Evolutionary conservation across 1,140 invertebrate species (phyloP), one percentile per base, ranked within the genome.

Genomic region (Potamilus streckersoni): DNA sequence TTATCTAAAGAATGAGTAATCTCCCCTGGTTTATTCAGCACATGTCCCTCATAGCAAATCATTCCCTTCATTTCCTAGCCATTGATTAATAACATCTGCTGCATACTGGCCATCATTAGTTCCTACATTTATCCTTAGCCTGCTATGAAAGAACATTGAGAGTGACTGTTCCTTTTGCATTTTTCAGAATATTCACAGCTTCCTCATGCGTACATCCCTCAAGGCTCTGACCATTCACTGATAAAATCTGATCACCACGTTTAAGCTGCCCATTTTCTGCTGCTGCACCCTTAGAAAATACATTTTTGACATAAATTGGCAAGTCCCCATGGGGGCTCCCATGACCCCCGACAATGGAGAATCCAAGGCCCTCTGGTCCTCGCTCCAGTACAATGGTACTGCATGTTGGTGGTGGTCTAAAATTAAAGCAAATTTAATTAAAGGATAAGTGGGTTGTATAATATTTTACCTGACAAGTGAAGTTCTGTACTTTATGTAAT

Each of bases 261-360:
- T 92, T 91, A 23, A 95, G 90, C 74, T 92, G 89, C 8, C 89
- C 93, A 71, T 93, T 92, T 76, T 93, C 92, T 55, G 93, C 93
- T 15, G 94, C 94, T 76, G 94, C 93, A 61, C 94, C 94, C 73
- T 93, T 93, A 67, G 93, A 92, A 85, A 95, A 95, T 69, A 95
- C 94, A n/a, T 93, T 95, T 86, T 95, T 95, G 17, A 95, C 93
- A 84, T 94, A 95, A 74, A 95, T 94, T 17, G 94, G 94, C 88
- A 95, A 92, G 82, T 94, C 92, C 4, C 94, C 94, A 80, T 94
- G 93, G 11, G 94, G 94, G 62, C 93, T 94, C 81, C 93, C 93
- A 69, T 92, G 92, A 1, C 94, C 94, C n/a, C 95, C 95, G 0
- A 95, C 94, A 59, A 95, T 94, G 58, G 93, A 94, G 88, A 95